Base-by-base conservation (phyloP, 2,113 vertebrate species). In the Gopherus flavomarginatus region DNA sequence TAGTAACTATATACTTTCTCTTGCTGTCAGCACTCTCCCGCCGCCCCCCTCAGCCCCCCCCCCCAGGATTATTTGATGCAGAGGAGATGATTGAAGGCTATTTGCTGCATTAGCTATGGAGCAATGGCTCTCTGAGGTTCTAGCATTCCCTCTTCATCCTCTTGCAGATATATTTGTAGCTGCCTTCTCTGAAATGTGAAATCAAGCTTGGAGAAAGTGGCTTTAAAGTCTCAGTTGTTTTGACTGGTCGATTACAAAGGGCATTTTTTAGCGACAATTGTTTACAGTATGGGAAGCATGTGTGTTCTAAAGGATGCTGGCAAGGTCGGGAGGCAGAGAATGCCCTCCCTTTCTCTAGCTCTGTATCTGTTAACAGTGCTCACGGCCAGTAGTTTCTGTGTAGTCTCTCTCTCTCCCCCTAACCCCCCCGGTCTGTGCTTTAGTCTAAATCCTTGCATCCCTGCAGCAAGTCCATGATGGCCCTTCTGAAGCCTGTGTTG, bases 321-420 rank as follows among this genome's bases (percentile, higher is more conserved):
- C 86, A 77, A 87, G 87, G 62, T 90, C 2, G 0, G 2, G 26
- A 44, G 57, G 27, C 77, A 50, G 81, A 49, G 77, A 82, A 44
- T 54, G 62, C 5, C 31, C 12, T 57, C 31, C 62, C n/a, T 31
- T 62, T 53, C 62, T 24, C 3, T 16, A 38, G 52, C 52, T 44
- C 35, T 77, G 42, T 79, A 89, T 50, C 52, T 9, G 0, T 1
- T 3, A n/a, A 12, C 62, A 80, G 16, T 31, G 13, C 62, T 8
- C 6, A 8, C 35, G 22, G 62, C 10, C 0, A 0, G 8, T 62
- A 47, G 44, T 83, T 82, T 27, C 56, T 47, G 10, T 0, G 0
- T 9, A 14, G 44, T 50, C 4, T 50, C 49, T 50, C 49, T 49
- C 47, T 17, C 21, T 65, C 11, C 31, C 38, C 14, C 35, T 12